Evolutionary conservation across 2,797 vertebrate species (phyloP), one percentile per base, ranked within the genome.

Genomic region (Gephyroberyx darwinii): DNA sequence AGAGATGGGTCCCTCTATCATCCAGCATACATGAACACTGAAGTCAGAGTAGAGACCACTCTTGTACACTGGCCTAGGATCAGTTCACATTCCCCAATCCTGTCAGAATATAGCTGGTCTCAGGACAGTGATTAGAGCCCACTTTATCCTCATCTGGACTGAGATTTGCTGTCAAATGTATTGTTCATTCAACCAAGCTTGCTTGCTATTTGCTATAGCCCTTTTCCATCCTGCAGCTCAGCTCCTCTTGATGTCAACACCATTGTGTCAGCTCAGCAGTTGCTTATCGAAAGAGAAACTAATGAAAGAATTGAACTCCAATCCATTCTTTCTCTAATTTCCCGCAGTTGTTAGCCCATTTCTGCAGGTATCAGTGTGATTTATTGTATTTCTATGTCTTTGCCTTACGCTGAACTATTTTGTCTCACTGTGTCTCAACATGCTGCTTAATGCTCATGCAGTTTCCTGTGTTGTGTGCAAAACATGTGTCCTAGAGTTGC

Each of bases 361-460:
- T 75, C 75, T 69, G 61, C 68, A 51, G 65, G 66, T 51, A 39
- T 43, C 19, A 10, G 5, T 4, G 19, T 68, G 22, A 19, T 59
- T 77, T 45, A 52, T 33, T 77, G 81, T 86, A 82, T 73, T 71
- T 81, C 52, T 82, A 59, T 30, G 79, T 82, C 71, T 86, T 84
- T 83, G 90, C 89, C 90, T 92, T 91, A 90, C n/a, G 75, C 75
- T 55, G 75, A 84, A 77, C 71, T 53, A 59, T 58, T 75, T 85
- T 58, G 14, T 56, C 19, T 55, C 53, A 60, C 86, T 76, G 69
- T 80, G 73, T 85, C 85, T 60, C 31, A 72, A 87, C 85, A 86
- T 79, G 90, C 87, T 89, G 88, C 90, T 86, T 85, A 60, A 75
- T 54, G 53, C 84, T 76, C 73, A 74, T 50, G 64, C 60, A 19